Conservation (phyloP, 2,113 vertebrate genomes). For the Takifugu bimaculatus region DNA sequence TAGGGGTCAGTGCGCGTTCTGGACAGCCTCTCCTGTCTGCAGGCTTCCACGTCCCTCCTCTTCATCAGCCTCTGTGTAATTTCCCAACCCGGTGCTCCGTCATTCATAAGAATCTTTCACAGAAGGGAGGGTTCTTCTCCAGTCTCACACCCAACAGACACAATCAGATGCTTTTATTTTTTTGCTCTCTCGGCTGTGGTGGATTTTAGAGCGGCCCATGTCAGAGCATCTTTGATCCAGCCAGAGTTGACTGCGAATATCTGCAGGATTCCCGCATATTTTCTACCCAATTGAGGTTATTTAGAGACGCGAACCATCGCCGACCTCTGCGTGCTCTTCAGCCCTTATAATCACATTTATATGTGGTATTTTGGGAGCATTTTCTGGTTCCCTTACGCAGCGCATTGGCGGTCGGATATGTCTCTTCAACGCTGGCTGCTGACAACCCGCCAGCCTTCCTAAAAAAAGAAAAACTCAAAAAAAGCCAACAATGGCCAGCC, state of each 20-base stretch:
- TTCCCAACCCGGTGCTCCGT: neutral
- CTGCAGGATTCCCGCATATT: conserved; percentile 19
- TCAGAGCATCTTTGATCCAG: neutral
- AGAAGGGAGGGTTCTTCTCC: conserved; percentile 47
- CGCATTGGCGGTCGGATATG: conserved; percentile 22
- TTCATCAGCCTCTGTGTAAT: too few relatives aligned
- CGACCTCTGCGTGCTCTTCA: conserved; percentile 3
- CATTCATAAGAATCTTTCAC: conserved; percentile 37
- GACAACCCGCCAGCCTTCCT: conserved; percentile 14
- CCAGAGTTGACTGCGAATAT: neutral
- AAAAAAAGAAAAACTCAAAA: neutral
- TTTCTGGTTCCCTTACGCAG: neutral
- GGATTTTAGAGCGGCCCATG: too few relatives aligned
- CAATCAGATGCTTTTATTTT: neutral
- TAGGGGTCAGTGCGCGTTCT: too few relatives aligned
- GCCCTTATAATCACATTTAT: conserved; percentile 11
- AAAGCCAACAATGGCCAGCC: conserved; percentile 56
- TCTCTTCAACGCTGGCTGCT: conserved; percentile 11
- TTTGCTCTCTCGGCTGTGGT: too few relatives aligned
- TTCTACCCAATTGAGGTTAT: neutral
- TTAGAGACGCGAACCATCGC: neutral
- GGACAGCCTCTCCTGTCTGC: too few relatives aligned
- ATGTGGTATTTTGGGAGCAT: neutral
- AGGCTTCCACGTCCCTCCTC: too few relatives aligned
- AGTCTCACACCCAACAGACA: conserved; percentile 26